Percentiles rank a stretch among this genome's conserved stretches.
These are phyloP conservation scores for Epinephelus moara DNA, from an alignment of 2,113 vertebrate species.

Conservation along the genomic window DNA sequence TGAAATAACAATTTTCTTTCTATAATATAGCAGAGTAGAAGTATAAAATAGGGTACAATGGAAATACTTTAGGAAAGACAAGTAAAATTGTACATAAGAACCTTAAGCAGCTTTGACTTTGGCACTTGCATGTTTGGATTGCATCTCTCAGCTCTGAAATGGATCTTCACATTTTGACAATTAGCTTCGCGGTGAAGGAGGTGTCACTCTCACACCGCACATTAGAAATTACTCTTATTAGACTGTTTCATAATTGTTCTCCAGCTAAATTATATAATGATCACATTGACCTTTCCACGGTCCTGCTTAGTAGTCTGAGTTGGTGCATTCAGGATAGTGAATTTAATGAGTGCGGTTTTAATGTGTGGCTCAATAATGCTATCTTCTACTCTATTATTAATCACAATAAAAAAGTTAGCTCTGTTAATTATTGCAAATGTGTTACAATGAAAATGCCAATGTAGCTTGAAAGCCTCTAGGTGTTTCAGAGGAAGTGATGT, in stretches of 20 bases:
- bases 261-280: constrained; percentile 70
- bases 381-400: constrained; percentile 74
- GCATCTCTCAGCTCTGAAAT: constrained; percentile 15
- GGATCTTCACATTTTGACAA: constrained; percentile 46
- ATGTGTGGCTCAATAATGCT: constrained; percentile 71
- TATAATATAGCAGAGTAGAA: not conserved
- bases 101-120: not conserved
- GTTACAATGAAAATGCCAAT: constrained; percentile 73
- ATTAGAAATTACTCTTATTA: constrained; percentile 71
- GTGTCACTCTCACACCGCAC: constrained; percentile 42
- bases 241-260: constrained; percentile 71
- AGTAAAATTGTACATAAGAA: not conserved
- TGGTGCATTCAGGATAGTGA: constrained; percentile 60
- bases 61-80: not conserved
- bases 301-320: constrained; percentile 62
- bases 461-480: constrained; percentile 55
- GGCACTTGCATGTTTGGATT: not conserved
- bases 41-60: not conserved
- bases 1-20: not conserved
- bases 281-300: constrained; percentile 71
- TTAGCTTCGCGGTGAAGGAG: constrained; percentile 41
- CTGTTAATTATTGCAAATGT: constrained; percentile 79
- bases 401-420: constrained; percentile 76
- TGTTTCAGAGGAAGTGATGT: constrained; percentile 51
- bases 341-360: constrained; percentile 71